Evolutionary conservation across 2,113 vertebrate species (phyloP), one percentile per base, ranked within the genome.

Genomic region (Lophura nycthemera): DNA sequence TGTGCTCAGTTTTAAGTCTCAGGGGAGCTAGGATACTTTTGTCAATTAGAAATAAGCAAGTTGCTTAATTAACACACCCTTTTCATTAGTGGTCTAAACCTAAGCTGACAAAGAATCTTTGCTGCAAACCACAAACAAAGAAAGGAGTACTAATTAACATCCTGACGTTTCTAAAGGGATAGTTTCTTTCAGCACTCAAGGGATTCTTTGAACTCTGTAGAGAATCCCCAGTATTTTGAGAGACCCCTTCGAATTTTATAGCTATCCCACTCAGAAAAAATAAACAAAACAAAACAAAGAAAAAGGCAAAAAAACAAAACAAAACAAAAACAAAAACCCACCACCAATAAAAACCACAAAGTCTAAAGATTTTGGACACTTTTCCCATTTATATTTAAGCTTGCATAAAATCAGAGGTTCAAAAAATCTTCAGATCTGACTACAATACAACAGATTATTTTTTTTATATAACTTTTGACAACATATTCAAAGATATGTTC

Each of bases 31-130:
- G 47, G 61, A 69, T 74, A 80, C 63, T 93, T 88, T 78, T 94
- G 78, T 80, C 96, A 97, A 98, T 97, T 98, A 97, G 95, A 97
- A 94, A 95, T 88, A 97, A 91, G 88, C 77, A 97, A 76, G 45
- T 66, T 81, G 87, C 93, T 97, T 97, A 96, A 97, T 94, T 97
- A 97, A 92, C 87, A 92, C 90, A 95, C 72, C 85, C 59, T 83
- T 94, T 79, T 95, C 85, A 84, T 90, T 89, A 94, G 96, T 42
- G 69, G 56, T 93, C 88, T 92, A 93, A 88, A 76, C 88, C 95
- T 86, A 93, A 85, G 25, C 57, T 92, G 87, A 90, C 64, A 84
- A 80, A 92, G 42, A 84, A 40, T 36, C 78, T 92, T 83, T 80
- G 86, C 71, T 75, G 63, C 15, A 91, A 96, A 90, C 36, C 60